phyloP scores from a whole-genome alignment of 1,140 invertebrate species.

The Geopemphigus sp. region DNA sequence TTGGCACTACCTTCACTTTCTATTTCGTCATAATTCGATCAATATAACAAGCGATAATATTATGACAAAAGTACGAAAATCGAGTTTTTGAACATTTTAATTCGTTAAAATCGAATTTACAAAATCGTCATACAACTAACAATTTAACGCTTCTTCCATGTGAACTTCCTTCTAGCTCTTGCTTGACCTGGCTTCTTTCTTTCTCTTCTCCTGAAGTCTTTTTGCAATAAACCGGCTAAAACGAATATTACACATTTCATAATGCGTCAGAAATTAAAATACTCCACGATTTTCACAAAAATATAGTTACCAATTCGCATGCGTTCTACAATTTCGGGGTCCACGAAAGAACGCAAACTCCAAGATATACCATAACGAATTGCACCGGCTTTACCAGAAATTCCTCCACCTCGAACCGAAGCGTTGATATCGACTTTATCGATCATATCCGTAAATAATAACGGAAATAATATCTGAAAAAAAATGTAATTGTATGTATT shows the following conservation, averaged over 20 bases:
- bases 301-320: constrained; percentile 75
- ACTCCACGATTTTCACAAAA: not conserved
- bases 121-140: constrained; percentile 4
- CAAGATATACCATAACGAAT: constrained; percentile 81
- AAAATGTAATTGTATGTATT: no score
- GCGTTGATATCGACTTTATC: constrained; percentile 82
- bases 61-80: constrained; percentile 8
- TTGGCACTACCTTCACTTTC: no score
- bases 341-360: constrained; percentile 78
- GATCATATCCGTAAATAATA: constrained; percentile 74
- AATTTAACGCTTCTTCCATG: constrained; percentile 85
- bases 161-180: constrained; percentile 86
- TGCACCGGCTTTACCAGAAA: constrained; percentile 75
- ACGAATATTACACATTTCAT: constrained; percentile 19
- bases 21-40: not conserved
- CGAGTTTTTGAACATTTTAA: constrained; percentile 20
- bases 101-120: not conserved
- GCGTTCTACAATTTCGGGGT: constrained; percentile 70
- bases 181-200: constrained; percentile 92
- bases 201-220: constrained; percentile 76
- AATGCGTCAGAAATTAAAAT: not conserved
- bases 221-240: constrained; percentile 81
- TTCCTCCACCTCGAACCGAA: constrained; percentile 64
- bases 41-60: not conserved
- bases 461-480: constrained; percentile 77